Evolutionary conservation across 2,113 vertebrate species (phyloP), one percentile per base, ranked within the genome.

Genomic region (Hippolais icterina): DNA sequence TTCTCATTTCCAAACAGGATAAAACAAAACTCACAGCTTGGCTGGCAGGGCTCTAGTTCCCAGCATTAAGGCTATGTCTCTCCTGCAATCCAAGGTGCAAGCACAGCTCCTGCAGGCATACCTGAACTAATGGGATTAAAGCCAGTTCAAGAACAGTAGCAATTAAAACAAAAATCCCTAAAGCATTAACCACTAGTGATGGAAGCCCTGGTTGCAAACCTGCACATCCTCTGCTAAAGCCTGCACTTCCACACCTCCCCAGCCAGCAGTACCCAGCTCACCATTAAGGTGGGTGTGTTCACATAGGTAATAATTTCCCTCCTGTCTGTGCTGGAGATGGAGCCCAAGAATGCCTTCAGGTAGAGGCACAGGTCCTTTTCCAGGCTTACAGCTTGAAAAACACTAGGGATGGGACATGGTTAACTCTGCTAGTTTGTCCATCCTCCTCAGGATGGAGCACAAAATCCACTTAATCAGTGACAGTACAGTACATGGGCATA

Each of bases 161-260:
- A 96, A 95, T 97, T 96, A 93, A 94, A 92, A 54, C 15, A 94
- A 96, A 94, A 96, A 94, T 81, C 91, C 94, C 64, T 83, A 92
- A 86, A 96, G 64, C 80, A 41, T 60, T 94, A 93, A 91, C 89
- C 93, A 92, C 85, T 33, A 91, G 89, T 0, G 0, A 65, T 90
- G 88, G 92, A 92, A 95, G 35, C 35, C 54, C 70, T 78, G 69
- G 49, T 46, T 95, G 79, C 92, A 91, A 93, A 90, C 83, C 86
- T 96, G 76, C 52, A 94, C 72, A 97, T 93, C 93, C 94, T 96
- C 68, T 90, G 83, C 89, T 77, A 60, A 92, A 94, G 89, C 90
- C 42, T 95, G 86, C 23, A 35, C 76, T 96, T 93, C 89, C 86
- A 93, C 59, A 74, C 29, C 86, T 92, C 35, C 70, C 54, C 83